phyloP scores from a whole-genome alignment of 2,888 invertebrate genomes.

The Odontothrips loti region DNA sequence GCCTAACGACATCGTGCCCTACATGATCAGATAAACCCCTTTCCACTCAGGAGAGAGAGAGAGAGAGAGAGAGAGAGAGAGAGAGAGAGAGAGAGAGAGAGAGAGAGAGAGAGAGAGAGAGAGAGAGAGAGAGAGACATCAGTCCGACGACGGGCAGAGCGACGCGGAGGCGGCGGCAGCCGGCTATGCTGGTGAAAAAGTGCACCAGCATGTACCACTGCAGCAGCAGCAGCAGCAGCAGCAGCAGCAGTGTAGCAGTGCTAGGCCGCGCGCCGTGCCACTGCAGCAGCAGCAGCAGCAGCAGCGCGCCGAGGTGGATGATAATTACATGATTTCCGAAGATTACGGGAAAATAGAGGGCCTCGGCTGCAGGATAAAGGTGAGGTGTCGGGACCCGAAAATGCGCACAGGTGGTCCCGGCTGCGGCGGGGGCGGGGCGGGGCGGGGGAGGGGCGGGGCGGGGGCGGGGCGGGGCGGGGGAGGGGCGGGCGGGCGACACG shows the following conservation, averaged over 20 bases:
- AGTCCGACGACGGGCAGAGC: neutral
- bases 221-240: neutral
- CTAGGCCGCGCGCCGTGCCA: neutral
- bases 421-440: neutral
- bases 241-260: neutral
- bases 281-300: neutral
- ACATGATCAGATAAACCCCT: slow-evolving; percentile 19
- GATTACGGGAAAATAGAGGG: slow-evolving; percentile 19
- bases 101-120: neutral
- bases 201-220: neutral
- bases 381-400: slow-evolving; percentile 11
- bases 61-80: too few species aligned
- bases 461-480: neutral
- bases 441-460: neutral
- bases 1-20: slow-evolving; percentile 25
- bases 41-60: neutral
- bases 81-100: too few species aligned
- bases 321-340: slow-evolving; percentile 25
- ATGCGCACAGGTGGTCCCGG: slow-evolving; percentile 15
- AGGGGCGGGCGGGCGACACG: neutral
- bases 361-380: neutral
- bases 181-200: neutral
- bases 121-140: neutral
- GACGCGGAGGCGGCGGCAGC: neutral
- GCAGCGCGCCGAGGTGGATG: neutral